phyloP scores from a whole-genome alignment of 2,888 invertebrate species.

The Notodonta ziczac region DNA sequence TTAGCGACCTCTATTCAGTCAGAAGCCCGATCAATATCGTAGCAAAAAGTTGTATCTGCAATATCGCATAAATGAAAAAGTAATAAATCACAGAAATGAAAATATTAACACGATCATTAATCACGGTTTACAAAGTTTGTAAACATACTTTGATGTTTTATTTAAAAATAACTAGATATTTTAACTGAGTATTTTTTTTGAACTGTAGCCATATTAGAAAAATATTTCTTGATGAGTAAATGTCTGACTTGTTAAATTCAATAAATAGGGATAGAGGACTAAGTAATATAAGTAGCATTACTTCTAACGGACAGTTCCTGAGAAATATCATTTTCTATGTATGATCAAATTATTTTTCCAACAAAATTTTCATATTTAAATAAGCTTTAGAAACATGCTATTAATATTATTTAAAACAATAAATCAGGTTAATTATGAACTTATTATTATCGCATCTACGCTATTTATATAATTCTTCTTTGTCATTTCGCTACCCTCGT shows the following conservation, averaged over 20 bases:
- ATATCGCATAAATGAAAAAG: constrained; percentile 35
- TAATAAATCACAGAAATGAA: constrained; percentile 26
- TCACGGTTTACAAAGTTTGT: constrained; percentile 8
- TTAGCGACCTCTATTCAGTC: constrained; percentile 32
- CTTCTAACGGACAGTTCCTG: too few relatives aligned
- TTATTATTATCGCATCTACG: constrained; percentile 20
- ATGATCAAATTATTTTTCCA: too few relatives aligned
- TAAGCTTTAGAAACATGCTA: too few relatives aligned
- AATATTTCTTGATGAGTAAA: too few relatives aligned
- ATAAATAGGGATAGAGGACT: too few relatives aligned
- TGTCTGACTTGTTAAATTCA: too few relatives aligned
- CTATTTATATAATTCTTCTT: constrained; percentile 36
- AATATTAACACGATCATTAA: constrained; percentile 12
- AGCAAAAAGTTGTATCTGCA: constrained; percentile 49
- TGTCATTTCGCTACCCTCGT: constrained; percentile 46
- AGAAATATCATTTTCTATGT: too few relatives aligned
- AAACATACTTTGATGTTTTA: constrained; percentile 10
- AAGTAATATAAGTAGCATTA: too few relatives aligned
- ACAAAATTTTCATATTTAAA: too few relatives aligned
- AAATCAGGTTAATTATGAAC: background rate
- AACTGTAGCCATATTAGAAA: too few relatives aligned
- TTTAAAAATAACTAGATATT: constrained; percentile 1
- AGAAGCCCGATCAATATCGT: constrained; percentile 42
- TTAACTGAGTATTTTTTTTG: background rate
- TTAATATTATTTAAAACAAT: too few relatives aligned